phyloP scores from a whole-genome alignment of 2,888 invertebrate species.

The Tenthredo scrophulariae region DNA sequence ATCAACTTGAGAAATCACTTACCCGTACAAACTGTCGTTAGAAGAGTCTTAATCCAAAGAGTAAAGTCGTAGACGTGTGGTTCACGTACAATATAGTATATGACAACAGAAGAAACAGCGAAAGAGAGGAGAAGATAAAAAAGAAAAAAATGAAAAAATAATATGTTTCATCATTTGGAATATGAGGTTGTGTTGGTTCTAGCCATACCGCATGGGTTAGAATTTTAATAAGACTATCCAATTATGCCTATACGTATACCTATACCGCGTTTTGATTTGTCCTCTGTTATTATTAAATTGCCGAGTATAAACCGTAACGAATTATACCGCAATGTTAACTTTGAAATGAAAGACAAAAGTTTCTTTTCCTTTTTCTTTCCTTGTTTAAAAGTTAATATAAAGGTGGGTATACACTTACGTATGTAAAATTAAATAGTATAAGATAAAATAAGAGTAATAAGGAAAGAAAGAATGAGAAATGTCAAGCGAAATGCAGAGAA shows the following conservation, averaged over 20 bases:
- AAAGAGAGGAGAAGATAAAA: background rate
- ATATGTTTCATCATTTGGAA: slow-evolving; percentile 4
- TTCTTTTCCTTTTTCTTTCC: background rate
- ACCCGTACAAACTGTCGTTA: slow-evolving; percentile 36
- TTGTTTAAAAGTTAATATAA: background rate
- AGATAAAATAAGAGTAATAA: background rate
- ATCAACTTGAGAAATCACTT: slow-evolving; percentile 46
- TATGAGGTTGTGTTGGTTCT: background rate
- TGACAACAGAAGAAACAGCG: background rate
- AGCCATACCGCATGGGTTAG: background rate
- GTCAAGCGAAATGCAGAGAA: background rate
- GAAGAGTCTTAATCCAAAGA: slow-evolving; percentile 4
- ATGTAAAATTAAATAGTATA: background rate
- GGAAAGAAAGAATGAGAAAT: background rate
- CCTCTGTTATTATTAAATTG: background rate
- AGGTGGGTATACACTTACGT: too few relatives aligned
- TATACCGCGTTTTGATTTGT: background rate
- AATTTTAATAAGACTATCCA: slow-evolving; percentile 12
- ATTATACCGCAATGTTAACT: background rate
- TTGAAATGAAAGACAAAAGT: background rate
- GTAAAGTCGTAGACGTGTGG: background rate
- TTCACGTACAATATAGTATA: background rate
- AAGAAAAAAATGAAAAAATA: background rate
- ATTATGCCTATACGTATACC: background rate
- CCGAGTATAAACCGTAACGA: background rate